Conservation (phyloP, 2,797 vertebrate genomes). For the Carapus acus region DNA sequence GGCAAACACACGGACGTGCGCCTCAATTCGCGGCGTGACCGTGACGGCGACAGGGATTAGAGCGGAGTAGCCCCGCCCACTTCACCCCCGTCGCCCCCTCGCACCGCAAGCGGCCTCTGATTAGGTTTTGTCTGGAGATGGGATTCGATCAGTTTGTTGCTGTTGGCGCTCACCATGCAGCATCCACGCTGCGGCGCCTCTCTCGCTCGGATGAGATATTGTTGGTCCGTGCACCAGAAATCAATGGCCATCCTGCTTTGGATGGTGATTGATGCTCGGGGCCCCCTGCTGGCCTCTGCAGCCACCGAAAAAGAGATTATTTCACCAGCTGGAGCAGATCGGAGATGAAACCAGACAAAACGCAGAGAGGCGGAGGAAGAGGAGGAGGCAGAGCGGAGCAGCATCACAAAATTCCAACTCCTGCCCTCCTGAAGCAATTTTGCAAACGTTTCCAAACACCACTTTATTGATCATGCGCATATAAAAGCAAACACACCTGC, state of each 20-base stretch:
- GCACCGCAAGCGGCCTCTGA: slow-evolving; percentile 22
- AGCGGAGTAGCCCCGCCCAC: background rate
- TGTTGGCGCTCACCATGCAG: slow-evolving; percentile 12
- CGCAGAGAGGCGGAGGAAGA: no score
- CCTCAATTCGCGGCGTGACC: no score
- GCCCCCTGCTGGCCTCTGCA: slow-evolving; percentile 8
- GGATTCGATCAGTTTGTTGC: slow-evolving; percentile 18
- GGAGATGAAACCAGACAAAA: no score
- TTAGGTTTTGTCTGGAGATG: slow-evolving; percentile 24
- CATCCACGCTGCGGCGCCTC: background rate
- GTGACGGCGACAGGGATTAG: background rate
- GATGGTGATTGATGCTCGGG: slow-evolving; percentile 26
- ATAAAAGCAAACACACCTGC: no score
- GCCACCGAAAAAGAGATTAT: slow-evolving; percentile 12
- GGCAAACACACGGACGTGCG: no score
- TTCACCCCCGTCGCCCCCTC: background rate
- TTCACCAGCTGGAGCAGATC: slow-evolving; percentile 2
- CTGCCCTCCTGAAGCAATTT: no score
- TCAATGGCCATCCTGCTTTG: slow-evolving; percentile 13
- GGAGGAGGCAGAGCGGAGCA: no score
- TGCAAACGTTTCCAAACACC: no score
- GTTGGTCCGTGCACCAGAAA: slow-evolving; percentile 3
- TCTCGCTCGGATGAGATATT: slow-evolving; percentile 4
- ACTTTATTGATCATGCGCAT: no score
- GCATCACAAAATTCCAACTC: no score